Percentiles rank a stretch among this genome's conserved stretches.
Conservation (phyloP, 2,797 vertebrate genomes). For the Acrossocheilus fasciatus region DNA sequence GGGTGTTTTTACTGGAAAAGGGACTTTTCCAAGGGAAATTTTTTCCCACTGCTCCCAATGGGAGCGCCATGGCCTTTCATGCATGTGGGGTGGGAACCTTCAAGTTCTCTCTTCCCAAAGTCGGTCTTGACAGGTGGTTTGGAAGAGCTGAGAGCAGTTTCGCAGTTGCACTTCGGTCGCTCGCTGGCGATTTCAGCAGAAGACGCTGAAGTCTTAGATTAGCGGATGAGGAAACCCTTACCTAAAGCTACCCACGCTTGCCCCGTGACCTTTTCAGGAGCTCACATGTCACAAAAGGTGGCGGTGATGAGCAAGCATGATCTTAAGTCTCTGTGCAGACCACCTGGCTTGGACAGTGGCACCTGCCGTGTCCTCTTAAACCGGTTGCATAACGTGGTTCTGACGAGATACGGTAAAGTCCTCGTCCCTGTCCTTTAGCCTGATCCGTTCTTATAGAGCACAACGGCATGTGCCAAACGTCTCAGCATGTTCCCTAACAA, state of each 20-base stretch:
- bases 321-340: slow-evolving; percentile 32
- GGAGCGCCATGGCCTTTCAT: slow-evolving; percentile 43
- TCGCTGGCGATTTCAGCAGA: neutral
- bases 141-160: slow-evolving; percentile 26
- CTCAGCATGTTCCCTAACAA: slow-evolving; percentile 9
- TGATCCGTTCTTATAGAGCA: slow-evolving; percentile 38
- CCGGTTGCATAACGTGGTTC: slow-evolving; percentile 47
- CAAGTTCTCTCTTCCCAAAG: slow-evolving; percentile 47
- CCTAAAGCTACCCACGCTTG: slow-evolving; percentile 27
- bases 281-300: slow-evolving; percentile 46
- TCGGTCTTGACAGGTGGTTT: slow-evolving; percentile 45
- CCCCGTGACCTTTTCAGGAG: slow-evolving; percentile 35
- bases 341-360: slow-evolving; percentile 27
- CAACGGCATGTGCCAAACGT: slow-evolving; percentile 35
- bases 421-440: slow-evolving; percentile 19
- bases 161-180: neutral
- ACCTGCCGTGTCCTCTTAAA: slow-evolving; percentile 40
- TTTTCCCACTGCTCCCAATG: slow-evolving; percentile 40
- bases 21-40: slow-evolving; percentile 48
- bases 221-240: neutral
- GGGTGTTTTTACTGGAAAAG: slow-evolving; percentile 37
- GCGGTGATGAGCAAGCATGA: slow-evolving; percentile 8
- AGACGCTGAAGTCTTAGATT: slow-evolving; percentile 14
- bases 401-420: slow-evolving; percentile 17
- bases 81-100: slow-evolving; percentile 47